Evolutionary conservation across 2,113 vertebrate species (phyloP).

Genomic region (Hassar affinis): DNA sequence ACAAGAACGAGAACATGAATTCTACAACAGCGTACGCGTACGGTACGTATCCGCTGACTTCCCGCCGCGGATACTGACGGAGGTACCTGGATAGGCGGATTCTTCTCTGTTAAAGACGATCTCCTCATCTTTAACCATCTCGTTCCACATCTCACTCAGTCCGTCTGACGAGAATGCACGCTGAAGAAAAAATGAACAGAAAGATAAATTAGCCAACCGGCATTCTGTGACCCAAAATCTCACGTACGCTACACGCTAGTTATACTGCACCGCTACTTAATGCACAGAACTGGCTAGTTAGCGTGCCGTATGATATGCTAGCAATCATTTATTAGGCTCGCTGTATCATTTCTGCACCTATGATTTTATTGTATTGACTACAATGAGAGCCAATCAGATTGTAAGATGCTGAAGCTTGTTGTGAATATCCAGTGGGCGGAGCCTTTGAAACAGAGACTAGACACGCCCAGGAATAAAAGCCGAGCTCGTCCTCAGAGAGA

Average conservation of each 20-base stretch:
- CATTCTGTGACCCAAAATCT: background rate
- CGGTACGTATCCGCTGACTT: background rate
- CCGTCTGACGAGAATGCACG: constrained; percentile 94
- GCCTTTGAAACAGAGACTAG: background rate
- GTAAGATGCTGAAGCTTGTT: background rate
- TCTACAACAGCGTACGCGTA: background rate
- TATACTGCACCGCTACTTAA: too few relatives aligned
- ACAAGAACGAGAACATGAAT: too few relatives aligned
- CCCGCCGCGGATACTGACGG: background rate
- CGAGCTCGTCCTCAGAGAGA: too few relatives aligned
- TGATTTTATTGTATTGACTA: background rate
- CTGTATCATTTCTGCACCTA: background rate
- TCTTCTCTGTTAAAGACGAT: constrained; percentile 87
- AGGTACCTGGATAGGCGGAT: constrained; percentile 77
- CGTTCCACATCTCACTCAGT: constrained; percentile 96
- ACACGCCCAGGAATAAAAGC: too few relatives aligned
- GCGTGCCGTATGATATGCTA: background rate
- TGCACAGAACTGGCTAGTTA: too few relatives aligned
- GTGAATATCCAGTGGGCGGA: background rate
- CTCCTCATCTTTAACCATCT: constrained; percentile 99
- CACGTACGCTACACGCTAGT: too few relatives aligned
- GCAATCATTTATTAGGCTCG: background rate
- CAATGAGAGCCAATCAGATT: background rate
- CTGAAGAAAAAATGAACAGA: constrained; percentile 64
- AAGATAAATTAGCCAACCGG: too few relatives aligned